A percentile compares a stretch with the other conserved stretches of the same genome.
These are phyloP conservation scores for Ictalurus punctatus DNA, from an alignment of 2,113 vertebrate species.

Conservation along the genomic window DNA sequence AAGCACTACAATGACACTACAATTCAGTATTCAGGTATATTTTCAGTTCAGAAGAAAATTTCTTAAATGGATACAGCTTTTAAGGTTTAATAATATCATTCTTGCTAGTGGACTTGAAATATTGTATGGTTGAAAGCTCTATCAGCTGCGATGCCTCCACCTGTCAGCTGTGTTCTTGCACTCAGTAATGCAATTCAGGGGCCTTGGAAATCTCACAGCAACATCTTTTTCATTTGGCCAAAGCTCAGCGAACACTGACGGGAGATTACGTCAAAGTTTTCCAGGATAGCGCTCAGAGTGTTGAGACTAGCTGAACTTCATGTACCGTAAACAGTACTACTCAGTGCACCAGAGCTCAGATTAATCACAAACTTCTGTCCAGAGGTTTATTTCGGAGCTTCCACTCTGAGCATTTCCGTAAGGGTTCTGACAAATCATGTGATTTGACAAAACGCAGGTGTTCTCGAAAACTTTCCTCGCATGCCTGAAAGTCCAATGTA, in stretches of 20 bases:
- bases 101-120: not conserved
- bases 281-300: slow-evolving; percentile 3
- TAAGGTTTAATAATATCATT: not conserved
- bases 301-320: slow-evolving; percentile 6
- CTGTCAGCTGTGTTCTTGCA: not conserved
- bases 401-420: not conserved
- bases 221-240: not conserved
- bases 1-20: not conserved
- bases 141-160: not conserved
- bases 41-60: not conserved
- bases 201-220: not conserved
- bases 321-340: slow-evolving; percentile 12
- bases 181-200: not conserved
- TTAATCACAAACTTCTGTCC: slow-evolving; percentile 18
- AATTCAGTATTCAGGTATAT: not conserved
- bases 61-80: not conserved
- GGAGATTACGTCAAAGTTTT: slow-evolving; percentile 13
- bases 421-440: slow-evolving; percentile 19
- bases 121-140: not conserved
- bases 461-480: not conserved
- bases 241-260: not conserved
- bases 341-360: not conserved
- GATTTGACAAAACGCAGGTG: slow-evolving; percentile 9
- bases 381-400: not conserved
- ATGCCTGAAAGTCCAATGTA: not conserved